These are phyloP conservation scores for Protophormia terraenovae DNA, from an alignment of 2,888 invertebrate genomes.

Conservation along the genomic window DNA sequence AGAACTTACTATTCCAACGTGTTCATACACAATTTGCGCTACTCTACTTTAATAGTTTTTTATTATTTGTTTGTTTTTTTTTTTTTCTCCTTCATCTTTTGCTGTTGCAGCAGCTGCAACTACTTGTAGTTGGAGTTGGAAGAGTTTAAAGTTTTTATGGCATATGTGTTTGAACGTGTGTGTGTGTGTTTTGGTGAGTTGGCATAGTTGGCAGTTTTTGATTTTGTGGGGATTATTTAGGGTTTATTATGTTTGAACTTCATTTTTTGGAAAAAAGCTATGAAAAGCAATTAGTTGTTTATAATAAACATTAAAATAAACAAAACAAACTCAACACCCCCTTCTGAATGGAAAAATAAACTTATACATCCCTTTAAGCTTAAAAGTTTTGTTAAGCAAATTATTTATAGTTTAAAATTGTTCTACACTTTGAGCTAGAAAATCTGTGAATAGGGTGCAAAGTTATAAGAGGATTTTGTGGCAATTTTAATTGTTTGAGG, in stretches of 20 bases:
- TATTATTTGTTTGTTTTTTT: constrained; percentile 23
- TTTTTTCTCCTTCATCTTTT: neutral
- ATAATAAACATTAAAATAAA: constrained; percentile 50
- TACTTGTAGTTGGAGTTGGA: neutral
- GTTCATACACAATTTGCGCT: constrained; percentile 33
- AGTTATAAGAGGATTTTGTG: constrained; percentile 34
- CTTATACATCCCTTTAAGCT: neutral
- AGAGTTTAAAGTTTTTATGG: neutral
- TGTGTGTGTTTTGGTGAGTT: neutral
- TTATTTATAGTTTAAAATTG: constrained; percentile 9
- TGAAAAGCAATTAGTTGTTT: constrained; percentile 52
- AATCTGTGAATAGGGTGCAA: constrained; percentile 23
- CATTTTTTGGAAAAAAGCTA: constrained; percentile 9
- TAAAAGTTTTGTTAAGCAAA: constrained; percentile 25
- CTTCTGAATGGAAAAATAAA: neutral
- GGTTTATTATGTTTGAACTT: constrained; percentile 49
- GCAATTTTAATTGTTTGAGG: neutral
- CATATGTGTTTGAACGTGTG: neutral
- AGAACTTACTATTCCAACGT: neutral
- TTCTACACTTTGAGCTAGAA: neutral
- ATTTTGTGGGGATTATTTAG: constrained; percentile 50
- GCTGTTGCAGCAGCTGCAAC: constrained; percentile 16
- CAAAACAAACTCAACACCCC: constrained; percentile 16
- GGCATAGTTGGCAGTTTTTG: constrained; percentile 37
- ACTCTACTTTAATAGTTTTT: constrained; percentile 49